phyloP scores from a whole-genome alignment of 2,888 invertebrate genomes.

The Drosophila affinis region DNA sequence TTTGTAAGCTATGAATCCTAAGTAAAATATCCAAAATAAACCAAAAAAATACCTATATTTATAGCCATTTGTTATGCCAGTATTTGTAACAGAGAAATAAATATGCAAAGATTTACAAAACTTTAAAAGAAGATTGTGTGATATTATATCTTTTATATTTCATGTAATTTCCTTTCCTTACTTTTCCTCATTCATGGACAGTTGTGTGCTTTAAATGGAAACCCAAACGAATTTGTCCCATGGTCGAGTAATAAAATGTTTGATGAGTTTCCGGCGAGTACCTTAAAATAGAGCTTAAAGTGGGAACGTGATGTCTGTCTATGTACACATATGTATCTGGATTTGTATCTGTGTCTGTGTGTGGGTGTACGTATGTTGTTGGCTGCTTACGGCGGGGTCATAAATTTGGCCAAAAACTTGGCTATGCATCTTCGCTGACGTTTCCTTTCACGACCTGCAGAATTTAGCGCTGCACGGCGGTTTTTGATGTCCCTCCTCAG shows the following conservation, averaged over 20 bases:
- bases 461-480: conserved; percentile 67
- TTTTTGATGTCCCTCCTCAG: conserved; percentile 60
- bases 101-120: too few relatives aligned
- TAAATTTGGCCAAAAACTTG: conserved; percentile 58
- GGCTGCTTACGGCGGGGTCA: conserved; percentile 43
- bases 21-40: too few relatives aligned
- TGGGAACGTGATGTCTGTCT: conserved; percentile 54
- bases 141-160: too few relatives aligned
- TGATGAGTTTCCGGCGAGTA: conserved; percentile 27
- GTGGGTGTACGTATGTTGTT: conserved; percentile 10
- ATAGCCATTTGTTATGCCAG: too few relatives aligned
- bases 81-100: too few relatives aligned
- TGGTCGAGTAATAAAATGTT: conserved; percentile 48
- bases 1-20: too few relatives aligned
- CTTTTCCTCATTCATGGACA: background rate
- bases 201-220: conserved; percentile 2
- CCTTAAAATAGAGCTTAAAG: conserved; percentile 49
- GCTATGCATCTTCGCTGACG: conserved; percentile 60
- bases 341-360: conserved; percentile 7
- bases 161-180: background rate
- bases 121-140: too few relatives aligned
- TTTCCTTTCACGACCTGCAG: conserved; percentile 66
- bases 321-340: background rate
- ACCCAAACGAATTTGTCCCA: background rate
- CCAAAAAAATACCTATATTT: too few relatives aligned